These are phyloP conservation scores for Scalopus aquaticus DNA, from an alignment of 2,113 vertebrate species.

Conservation along the genomic window DNA sequence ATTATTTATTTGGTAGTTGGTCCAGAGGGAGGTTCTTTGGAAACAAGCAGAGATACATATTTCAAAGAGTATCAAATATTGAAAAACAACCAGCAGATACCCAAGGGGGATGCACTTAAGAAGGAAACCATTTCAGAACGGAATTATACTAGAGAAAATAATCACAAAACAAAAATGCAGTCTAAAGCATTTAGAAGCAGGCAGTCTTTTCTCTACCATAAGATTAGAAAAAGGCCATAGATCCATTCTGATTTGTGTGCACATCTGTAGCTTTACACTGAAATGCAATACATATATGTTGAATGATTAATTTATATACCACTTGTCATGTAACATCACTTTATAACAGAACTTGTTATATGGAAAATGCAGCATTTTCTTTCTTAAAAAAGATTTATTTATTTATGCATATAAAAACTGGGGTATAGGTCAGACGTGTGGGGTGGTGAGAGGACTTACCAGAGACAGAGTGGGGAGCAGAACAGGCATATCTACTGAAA, in stretches of 20 bases:
- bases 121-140: slow-evolving; percentile 39
- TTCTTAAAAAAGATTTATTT: too few relatives aligned
- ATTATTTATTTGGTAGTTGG: slow-evolving; percentile 28
- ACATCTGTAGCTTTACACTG: neutral
- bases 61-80: slow-evolving; percentile 64
- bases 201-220: neutral
- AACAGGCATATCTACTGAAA: too few relatives aligned
- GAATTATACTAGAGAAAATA: slow-evolving; percentile 15
- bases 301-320: neutral
- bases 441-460: too few relatives aligned
- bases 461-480: too few relatives aligned
- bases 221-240: neutral
- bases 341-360: neutral
- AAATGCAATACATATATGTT: neutral
- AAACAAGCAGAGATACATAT: slow-evolving; percentile 34
- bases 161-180: neutral
- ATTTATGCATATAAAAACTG: too few relatives aligned
- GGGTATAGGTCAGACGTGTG: too few relatives aligned
- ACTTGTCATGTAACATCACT: neutral
- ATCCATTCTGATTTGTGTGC: accelerated
- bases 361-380: neutral
- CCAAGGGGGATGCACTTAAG: slow-evolving; percentile 6
- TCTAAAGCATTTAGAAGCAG: neutral
- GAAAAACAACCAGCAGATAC: slow-evolving; percentile 58
- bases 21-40: slow-evolving; percentile 40